Evolutionary conservation across 2,888 invertebrate species (phyloP), one percentile per base, ranked within the genome.

Genomic region (Andrena chrysosceles): DNA sequence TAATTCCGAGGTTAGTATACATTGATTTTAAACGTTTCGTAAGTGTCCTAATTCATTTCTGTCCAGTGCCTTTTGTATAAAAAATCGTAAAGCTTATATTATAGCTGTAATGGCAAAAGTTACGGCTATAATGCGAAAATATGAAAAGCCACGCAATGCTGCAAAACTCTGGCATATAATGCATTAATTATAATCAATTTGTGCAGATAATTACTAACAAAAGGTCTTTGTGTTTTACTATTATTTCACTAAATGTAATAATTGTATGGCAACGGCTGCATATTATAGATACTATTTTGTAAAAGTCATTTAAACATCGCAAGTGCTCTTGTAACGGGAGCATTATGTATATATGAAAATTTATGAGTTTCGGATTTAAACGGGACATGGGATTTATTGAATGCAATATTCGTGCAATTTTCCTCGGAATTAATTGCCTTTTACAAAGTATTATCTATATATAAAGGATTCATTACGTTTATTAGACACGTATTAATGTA

Each of bases 1-100:
- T 74, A 91, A 92, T 85, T 90, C 93, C 78, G 93, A 93, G 93
- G 94, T 94, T 83, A 90, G 94, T 93, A 90, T 82, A 69, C 80
- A 75, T 72, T 82, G 68, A 66, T 74, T 62, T 66, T 83, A 33
- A 64, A 73, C 31, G 54, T 75, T 69, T 60, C 2, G 13, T 49
- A 73, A 83, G 54, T 35, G 60, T 79, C 6, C 60, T 77, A 74
- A 80, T 77, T 73, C 67, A 54, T 69, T 77, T 82, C 54, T 56
- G 75, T 72, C 73, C 62, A 77, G 87, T 88, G 83, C 85, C 85
- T 88, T 87, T 62, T 88, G 48, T 81, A 76, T 72, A 49, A 60
- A 71, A 77, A 63, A 20, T 29, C 68, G 72, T 63, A 75, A 77
- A 83, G 84, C 78, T 88, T 86, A 54, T 67, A 71, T 77, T 86